Percentiles rank a stretch among this genome's conserved stretches.
These are phyloP conservation scores for Marisa cornuarietis DNA, from an alignment of 1,140 invertebrate genomes.

Conservation along the genomic window DNA sequence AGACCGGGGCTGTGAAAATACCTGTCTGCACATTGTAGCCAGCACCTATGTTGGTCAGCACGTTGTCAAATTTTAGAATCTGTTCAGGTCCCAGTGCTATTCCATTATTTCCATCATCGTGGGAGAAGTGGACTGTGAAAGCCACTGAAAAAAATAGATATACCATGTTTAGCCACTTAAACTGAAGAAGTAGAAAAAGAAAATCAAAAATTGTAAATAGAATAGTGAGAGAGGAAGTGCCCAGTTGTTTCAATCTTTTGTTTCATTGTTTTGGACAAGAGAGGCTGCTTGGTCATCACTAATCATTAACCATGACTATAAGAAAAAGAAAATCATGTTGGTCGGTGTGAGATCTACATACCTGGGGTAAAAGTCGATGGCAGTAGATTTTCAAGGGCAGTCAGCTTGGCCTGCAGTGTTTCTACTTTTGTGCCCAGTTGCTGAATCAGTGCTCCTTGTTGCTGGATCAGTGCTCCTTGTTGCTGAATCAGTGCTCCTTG, in stretches of 20 bases:
- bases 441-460: too few species aligned
- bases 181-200: not conserved
- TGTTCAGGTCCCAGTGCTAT: not conserved
- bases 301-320: not conserved
- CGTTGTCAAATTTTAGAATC: constrained; percentile 28
- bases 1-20: constrained; percentile 30
- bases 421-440: too few species aligned
- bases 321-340: too few species aligned
- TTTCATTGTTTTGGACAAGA: not conserved
- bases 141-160: not conserved
- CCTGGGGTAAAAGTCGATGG: too few species aligned
- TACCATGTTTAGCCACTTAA: not conserved
- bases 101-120: not conserved
- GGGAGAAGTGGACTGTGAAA: not conserved
- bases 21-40: constrained; percentile 33
- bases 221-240: not conserved
- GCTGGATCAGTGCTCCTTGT: too few species aligned
- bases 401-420: too few species aligned
- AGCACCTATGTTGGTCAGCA: constrained; percentile 34
- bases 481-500: too few species aligned
- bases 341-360: too few species aligned
- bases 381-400: too few species aligned
- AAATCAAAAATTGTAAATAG: too few species aligned
- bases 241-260: too few species aligned
- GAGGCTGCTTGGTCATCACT: not conserved